Conservation (phyloP, 2,113 vertebrate species). For the Lichenostomus cassidix region DNA sequence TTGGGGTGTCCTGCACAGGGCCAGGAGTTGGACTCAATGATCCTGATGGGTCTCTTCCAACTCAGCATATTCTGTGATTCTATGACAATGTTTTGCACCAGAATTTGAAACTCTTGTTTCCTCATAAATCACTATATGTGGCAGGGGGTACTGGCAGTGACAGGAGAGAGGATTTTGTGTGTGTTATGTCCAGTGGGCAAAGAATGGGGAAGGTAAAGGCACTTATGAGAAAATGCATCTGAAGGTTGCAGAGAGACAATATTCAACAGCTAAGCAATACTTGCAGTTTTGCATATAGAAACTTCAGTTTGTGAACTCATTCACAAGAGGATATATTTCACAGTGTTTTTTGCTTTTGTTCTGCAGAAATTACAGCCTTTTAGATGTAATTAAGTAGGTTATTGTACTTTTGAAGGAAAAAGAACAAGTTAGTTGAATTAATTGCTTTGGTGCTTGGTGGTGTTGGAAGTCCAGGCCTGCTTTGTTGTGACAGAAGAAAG, state of each 20-base stretch:
- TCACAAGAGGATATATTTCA: background rate
- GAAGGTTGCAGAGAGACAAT: fast-evolving
- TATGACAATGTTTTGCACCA: background rate
- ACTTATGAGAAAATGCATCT: background rate
- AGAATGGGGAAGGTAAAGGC: background rate
- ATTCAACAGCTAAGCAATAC: background rate
- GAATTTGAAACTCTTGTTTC: background rate
- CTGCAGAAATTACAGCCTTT: background rate
- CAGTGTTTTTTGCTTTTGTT: background rate
- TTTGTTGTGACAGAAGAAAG: background rate
- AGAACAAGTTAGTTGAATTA: background rate
- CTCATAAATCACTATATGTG: background rate
- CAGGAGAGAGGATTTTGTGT: background rate
- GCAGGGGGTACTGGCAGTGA: background rate
- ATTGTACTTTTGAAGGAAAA: background rate
- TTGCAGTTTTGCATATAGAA: background rate
- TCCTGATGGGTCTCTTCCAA: background rate
- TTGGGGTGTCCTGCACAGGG: background rate
- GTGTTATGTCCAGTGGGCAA: background rate
- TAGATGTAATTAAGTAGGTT: background rate
- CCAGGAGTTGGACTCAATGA: fast-evolving
- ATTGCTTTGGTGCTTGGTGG: background rate
- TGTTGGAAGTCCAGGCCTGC: background rate
- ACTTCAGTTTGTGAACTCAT: background rate
- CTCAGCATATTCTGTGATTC: background rate